Evolutionary conservation across 2,113 vertebrate species (phyloP), one percentile per base, ranked within the genome.

Genomic region (Psittacus erithacus): DNA sequence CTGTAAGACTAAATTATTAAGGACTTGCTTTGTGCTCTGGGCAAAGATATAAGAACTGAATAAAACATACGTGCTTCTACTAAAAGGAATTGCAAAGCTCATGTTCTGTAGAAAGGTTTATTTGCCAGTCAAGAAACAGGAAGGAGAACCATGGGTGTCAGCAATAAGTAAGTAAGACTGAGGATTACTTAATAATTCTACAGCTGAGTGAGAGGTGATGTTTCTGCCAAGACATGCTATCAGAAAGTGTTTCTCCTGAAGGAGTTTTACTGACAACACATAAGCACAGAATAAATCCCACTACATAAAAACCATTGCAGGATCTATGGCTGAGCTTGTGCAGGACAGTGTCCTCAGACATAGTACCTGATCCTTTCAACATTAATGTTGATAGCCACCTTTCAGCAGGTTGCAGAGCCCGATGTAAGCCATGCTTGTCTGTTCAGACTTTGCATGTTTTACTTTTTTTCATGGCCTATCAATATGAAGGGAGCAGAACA

Each of bases 1-100:
- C 87, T 79, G 83, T 93, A 98, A 97, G 92, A 97, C 94, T 97
- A 97, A 97, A 97, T 97, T 95, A 97, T 97, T 95, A 96, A 96
- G 95, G 79, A 94, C 80, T 84, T 97, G 76, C 80, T 89, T 97
- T 97, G 78, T 92, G 96, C 96, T 93, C 62, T 86, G 35, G 86
- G 96, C 91, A 97, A 93, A 97, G 92, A 96, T 96, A 96, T 95
- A 77, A 96, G 70, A 97, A 95, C 82, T 95, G 97, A 98, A 96
- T 96, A 96, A 97, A 97, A 97, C 85, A 97, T 96, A 96, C 25
- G 64, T 82, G 68, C 63, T 96, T 97, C 89, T 93, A 91, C 62
- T 82, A 86, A 95, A 95, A 95, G 91, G 89, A 69, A 92, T 93
- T 94, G 89, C 93, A 79, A 90, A 79, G 69, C 79, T 92, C 93